A percentile compares a stretch with the other conserved stretches of the same genome.
These are phyloP conservation scores for Genyomyrus donnyi DNA, from an alignment of 2,113 vertebrate genomes.

Conservation along the genomic window DNA sequence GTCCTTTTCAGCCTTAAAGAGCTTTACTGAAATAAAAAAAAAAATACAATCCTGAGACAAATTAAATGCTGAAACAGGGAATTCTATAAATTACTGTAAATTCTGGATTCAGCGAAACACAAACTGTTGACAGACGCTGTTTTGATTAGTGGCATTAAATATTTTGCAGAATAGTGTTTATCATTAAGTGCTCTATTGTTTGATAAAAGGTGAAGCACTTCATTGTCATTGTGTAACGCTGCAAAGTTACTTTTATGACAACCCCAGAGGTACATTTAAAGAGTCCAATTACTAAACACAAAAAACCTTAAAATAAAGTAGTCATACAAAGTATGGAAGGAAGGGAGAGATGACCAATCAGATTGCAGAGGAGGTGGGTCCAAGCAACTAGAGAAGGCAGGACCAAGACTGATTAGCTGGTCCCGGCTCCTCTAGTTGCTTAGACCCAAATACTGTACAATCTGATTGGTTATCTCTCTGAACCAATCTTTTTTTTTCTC, in stretches of 20 bases:
- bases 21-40: no score
- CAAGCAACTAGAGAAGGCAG: not conserved
- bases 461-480: not conserved
- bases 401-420: not conserved
- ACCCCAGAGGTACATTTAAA: no score
- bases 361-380: not conserved
- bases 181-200: not conserved
- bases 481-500: not conserved
- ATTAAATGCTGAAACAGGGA: no score
- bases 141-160: not conserved
- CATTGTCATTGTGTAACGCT: not conserved
- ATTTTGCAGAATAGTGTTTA: not conserved
- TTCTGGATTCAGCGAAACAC: no score
- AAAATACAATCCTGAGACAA: no score
- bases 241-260: no score
- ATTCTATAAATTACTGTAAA: no score
- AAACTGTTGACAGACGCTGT: not conserved
- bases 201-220: not conserved
- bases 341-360: not conserved
- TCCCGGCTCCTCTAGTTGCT: not conserved
- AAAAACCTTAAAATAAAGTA: not conserved
- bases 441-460: not conserved
- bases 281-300: no score
- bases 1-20: no score
- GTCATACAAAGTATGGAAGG: not conserved